These are phyloP conservation scores for Chaenodraco wilsoni DNA, from an alignment of 2,797 vertebrate genomes.

Conservation along the genomic window DNA sequence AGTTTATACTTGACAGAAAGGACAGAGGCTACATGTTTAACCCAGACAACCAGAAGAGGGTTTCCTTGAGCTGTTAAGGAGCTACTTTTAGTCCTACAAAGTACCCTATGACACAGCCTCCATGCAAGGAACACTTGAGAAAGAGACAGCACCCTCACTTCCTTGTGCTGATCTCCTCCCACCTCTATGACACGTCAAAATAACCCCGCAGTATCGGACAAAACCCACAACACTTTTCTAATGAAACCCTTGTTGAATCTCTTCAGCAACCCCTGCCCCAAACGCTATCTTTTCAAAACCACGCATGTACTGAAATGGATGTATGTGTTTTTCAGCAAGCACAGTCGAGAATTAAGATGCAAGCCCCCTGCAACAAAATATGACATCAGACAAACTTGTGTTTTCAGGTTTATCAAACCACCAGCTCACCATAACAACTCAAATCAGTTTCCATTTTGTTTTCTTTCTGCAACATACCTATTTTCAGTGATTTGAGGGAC, in stretches of 20 bases:
- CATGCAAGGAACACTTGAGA: neutral
- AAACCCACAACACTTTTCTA: conserved; percentile 41
- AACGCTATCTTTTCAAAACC: neutral
- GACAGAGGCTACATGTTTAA: neutral
- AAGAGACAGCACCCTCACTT: conserved; percentile 8
- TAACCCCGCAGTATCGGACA: conserved; percentile 1
- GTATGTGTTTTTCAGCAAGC: no score
- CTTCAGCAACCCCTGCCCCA: neutral
- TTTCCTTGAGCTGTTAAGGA: no score
- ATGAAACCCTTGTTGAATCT: neutral
- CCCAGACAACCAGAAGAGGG: neutral
- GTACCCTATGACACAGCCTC: neutral
- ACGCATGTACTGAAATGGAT: neutral
- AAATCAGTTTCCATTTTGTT: neutral
- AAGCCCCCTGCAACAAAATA: no score
- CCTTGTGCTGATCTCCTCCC: conserved; percentile 23
- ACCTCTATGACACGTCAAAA: neutral
- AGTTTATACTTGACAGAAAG: neutral
- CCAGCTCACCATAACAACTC: neutral
- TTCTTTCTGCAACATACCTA: neutral
- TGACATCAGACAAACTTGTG: neutral
- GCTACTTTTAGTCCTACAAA: neutral
- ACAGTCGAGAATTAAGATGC: neutral
- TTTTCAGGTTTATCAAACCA: neutral
- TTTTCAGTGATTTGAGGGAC: neutral